Evolutionary conservation across 1,140 invertebrate genomes (phyloP), one percentile per base, ranked within the genome.

Genomic region (Drosophila ananassae): DNA sequence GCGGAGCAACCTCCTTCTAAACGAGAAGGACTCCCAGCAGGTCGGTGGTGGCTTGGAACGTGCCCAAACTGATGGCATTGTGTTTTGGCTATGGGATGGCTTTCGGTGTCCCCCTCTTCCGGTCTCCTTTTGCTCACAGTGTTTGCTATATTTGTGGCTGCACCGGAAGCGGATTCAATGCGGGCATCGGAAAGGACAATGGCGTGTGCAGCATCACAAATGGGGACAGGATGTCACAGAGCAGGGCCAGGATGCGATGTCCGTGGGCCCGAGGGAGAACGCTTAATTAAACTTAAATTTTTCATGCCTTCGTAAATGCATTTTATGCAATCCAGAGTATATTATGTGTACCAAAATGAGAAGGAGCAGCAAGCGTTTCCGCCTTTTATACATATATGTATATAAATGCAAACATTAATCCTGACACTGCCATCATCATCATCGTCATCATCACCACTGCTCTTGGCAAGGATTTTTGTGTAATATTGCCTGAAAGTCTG

Each of bases 231-330:
- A 85, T 85, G 78, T 78, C 47, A 74, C 54, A 52, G 41, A 48
- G 46, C 54, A 52, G 34, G 44, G 44, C 13, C 80, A 73, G 77
- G 62, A 84, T 73, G 73, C 73, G 56, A 80, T 76, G 67, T 63
- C 72, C 72, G 52, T 64, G 61, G 56, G 24, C 46, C 57, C 32
- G 32, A 41, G 66, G 81, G 57, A 47, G 77, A 87, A 72, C 69
- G 68, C 83, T 85, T 85, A 87, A 85, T 85, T 85, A 85, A 85
- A 81, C 68, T 68, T 75, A 78, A 87, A 87, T 87, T 74, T 87
- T 87, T 85, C 74, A 85, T 80, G 68, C 64, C 61, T 68, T 52
- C 54, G 79, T 80, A 80, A 84, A 82, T 80, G 66, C 78, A 81
- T 67, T 81, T 30, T 50, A 78, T 82, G 66, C 78, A 80, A 77